Evolutionary conservation across 1,140 invertebrate species (phyloP).

Genomic region (Hyphantria cunea): DNA sequence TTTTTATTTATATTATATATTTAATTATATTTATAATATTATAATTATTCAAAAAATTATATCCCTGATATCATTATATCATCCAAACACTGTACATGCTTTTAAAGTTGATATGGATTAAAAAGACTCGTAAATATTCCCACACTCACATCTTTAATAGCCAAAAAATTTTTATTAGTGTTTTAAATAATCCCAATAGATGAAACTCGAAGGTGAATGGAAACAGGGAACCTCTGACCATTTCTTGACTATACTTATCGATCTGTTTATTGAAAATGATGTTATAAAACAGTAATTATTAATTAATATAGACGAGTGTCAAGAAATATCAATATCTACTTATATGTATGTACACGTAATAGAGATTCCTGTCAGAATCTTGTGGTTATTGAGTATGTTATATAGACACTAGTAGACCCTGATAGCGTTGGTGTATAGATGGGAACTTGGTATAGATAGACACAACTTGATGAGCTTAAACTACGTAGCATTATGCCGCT

Average conservation of each 20-base stretch:
- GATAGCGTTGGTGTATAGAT: slow-evolving; percentile 8
- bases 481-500: slow-evolving; percentile 12
- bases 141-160: too few species aligned
- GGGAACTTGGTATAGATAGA: slow-evolving; percentile 22
- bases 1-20: too few species aligned
- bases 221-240: slow-evolving; percentile 54
- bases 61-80: too few species aligned
- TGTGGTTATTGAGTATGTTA: slow-evolving; percentile 27
- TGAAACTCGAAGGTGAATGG: too few species aligned
- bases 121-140: too few species aligned
- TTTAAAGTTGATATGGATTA: too few species aligned
- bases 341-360: slow-evolving; percentile 7
- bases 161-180: too few species aligned
- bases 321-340: slow-evolving; percentile 21
- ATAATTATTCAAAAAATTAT: too few species aligned
- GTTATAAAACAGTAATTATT: slow-evolving; percentile 27
- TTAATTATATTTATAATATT: too few species aligned
- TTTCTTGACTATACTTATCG: slow-evolving; percentile 40
- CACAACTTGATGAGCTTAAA: slow-evolving; percentile 29
- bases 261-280: slow-evolving; percentile 35
- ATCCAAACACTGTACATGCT: too few species aligned
- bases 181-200: slow-evolving; percentile 17
- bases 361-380: slow-evolving; percentile 27
- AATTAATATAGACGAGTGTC: slow-evolving; percentile 20
- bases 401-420: slow-evolving; percentile 8